Evolutionary conservation across 2,113 vertebrate genomes (phyloP).

Genomic region (Suncus etruscus): DNA sequence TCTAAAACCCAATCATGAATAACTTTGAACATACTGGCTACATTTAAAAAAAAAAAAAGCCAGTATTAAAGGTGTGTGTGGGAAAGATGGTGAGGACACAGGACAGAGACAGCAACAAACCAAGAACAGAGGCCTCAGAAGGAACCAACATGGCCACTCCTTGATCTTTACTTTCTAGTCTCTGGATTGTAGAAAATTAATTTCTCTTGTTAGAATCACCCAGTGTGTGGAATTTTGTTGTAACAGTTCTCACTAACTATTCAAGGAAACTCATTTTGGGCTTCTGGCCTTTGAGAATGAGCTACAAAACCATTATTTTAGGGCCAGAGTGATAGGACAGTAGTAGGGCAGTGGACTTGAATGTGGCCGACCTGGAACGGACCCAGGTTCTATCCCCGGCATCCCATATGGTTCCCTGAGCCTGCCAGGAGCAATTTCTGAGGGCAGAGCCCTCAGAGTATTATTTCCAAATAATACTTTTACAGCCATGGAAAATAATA

Average conservation of each 20-base stretch:
- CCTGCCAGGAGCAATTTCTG: no score
- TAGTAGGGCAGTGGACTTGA: no score
- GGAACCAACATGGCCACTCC: not conserved
- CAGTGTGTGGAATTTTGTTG: not conserved
- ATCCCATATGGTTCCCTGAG: no score
- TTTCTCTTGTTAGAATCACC: not conserved
- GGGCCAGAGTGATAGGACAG: no score
- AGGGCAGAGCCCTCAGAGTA: no score
- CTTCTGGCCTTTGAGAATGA: not conserved
- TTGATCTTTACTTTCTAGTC: not conserved
- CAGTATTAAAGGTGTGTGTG: no score
- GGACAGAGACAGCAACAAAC: not conserved
- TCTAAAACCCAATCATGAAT: no score
- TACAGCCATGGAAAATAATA: not conserved
- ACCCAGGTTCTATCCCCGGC: no score
- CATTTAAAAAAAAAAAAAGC: no score
- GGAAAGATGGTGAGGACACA: not conserved
- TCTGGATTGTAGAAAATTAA: not conserved
- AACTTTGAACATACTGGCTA: no score
- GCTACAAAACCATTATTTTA: not conserved
- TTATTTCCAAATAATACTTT: no score
- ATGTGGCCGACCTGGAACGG: no score
- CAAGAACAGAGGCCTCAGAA: not conserved
- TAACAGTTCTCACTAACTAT: not conserved
- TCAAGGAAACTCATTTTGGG: not conserved